These are phyloP conservation scores for Merops nubicus DNA, from an alignment of 2,113 vertebrate species.

Conservation along the genomic window DNA sequence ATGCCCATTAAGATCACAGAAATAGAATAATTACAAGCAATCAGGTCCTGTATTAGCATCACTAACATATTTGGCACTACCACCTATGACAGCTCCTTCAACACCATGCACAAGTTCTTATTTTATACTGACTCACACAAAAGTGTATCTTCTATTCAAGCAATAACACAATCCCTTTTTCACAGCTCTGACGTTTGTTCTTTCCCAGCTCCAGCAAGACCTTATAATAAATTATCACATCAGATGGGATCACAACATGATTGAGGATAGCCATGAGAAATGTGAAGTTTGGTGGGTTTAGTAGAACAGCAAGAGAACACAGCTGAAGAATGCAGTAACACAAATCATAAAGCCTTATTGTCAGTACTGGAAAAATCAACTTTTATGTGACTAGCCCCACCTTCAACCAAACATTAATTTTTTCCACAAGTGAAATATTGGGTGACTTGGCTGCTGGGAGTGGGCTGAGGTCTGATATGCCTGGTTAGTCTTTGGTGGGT, in stretches of 20 bases:
- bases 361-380: slow-evolving; percentile 33
- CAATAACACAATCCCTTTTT: background rate
- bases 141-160: background rate
- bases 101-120: background rate
- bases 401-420: slow-evolving; percentile 41
- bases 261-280: background rate
- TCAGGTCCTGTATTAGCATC: background rate
- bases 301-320: background rate
- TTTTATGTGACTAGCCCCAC: background rate
- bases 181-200: background rate
- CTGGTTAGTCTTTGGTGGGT: slow-evolving; percentile 52
- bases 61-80: background rate
- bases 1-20: background rate
- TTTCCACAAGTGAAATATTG: slow-evolving; percentile 51
- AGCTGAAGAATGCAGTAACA: background rate
- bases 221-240: background rate
- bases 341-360: slow-evolving; percentile 40
- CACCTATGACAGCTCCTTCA: background rate
- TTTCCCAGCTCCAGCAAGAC: background rate
- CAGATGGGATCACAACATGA: background rate
- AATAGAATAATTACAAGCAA: background rate
- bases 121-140: background rate
- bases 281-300: background rate
- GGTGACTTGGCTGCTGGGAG: slow-evolving; percentile 33
- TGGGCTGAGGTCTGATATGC: slow-evolving; percentile 21